Base-by-base conservation (phyloP, 2,113 vertebrate genomes). In the Rattus rattus region DNA sequence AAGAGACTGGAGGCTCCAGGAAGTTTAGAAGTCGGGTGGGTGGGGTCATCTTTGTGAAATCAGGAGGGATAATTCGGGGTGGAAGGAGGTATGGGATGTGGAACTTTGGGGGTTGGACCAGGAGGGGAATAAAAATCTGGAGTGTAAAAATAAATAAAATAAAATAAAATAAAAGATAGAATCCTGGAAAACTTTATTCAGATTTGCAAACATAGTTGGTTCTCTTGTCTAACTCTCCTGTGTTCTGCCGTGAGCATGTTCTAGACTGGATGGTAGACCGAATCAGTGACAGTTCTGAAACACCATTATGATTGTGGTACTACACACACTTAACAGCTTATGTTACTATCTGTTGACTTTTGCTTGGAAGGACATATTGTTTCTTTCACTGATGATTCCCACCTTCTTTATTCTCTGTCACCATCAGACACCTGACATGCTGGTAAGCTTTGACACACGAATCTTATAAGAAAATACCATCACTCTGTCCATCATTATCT, bases 351-450 rank as follows among this genome's bases (percentile, higher is more conserved):
- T 72, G 65, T 13, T 91, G 39, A 81, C 33, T 79, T 89, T 96
- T 89, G 24, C 59, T 69, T 91, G 39, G 28, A 39, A 49, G n/a
- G n/a, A 87, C 33, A 19, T 72, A 49, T 17, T 75, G 72, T 91
- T 97, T 94, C 75, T 81, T 88, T 76, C 11, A 49, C 39, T 39
- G 63, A 47, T 43, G 54, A 61, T 36, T 79, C 73, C 2, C 69
- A 39, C 28, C 9, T 77, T 90, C n/a, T 94, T 85, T 61, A 67
- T 3, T 67, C n/a, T 20, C 2, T 88, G 56, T 87, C 47, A 69
- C 79, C 87, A 84, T 76, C 67, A 94, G 73, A 93, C 70, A 81
- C 26, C 63, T 93, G 39, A 7, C 61, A 96, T 91, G 91, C 36
- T 73, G 91, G 3, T 63, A 88, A 67, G 5, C 81, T 88, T 88